Percentiles rank a stretch among this genome's conserved stretches.
Evolutionary conservation across 2,888 invertebrate species (phyloP).

Genomic region (Lithodes maja): DNA sequence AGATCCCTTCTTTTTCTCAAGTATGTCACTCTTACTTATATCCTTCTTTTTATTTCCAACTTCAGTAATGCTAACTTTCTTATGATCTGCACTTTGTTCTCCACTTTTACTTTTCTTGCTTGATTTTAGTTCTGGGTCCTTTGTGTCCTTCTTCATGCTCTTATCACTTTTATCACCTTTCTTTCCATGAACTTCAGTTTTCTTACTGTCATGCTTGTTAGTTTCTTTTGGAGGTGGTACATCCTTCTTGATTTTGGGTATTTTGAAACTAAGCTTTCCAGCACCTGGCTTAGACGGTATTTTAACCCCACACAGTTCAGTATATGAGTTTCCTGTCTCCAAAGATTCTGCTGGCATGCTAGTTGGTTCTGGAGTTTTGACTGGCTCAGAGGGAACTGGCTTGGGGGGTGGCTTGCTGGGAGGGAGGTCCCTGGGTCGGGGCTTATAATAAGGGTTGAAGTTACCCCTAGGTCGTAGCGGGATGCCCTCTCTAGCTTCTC

Average conservation of each 20-base stretch:
- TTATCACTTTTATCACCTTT: neutral
- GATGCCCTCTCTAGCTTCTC: constrained; percentile 60
- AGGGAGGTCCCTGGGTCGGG: constrained; percentile 43
- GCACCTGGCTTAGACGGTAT: constrained; percentile 26
- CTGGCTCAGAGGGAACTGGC: neutral
- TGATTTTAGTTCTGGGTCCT: neutral
- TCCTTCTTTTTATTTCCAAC: neutral
- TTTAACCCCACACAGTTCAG: constrained; percentile 62
- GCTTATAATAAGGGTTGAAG: constrained; percentile 67
- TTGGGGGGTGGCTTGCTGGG: constrained; percentile 17
- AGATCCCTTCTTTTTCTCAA: neutral
- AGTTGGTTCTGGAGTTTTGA: neutral
- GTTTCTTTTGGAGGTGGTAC: constrained; percentile 17
- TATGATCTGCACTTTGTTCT: neutral
- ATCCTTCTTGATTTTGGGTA: constrained; percentile 60
- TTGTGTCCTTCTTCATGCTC: neutral
- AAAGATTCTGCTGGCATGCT: constrained; percentile 5
- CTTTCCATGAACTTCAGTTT: constrained; percentile 26
- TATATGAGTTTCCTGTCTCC: constrained; percentile 33
- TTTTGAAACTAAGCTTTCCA: constrained; percentile 50
- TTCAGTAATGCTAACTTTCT: neutral
- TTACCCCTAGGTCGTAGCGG: constrained; percentile 64
- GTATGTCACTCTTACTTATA: neutral
- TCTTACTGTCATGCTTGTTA: constrained; percentile 21
- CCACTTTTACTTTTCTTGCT: neutral